Evolutionary conservation across 2,888 invertebrate species (phyloP), one percentile per base, ranked within the genome.

Genomic region (Rhimphoctona megacephalus): DNA sequence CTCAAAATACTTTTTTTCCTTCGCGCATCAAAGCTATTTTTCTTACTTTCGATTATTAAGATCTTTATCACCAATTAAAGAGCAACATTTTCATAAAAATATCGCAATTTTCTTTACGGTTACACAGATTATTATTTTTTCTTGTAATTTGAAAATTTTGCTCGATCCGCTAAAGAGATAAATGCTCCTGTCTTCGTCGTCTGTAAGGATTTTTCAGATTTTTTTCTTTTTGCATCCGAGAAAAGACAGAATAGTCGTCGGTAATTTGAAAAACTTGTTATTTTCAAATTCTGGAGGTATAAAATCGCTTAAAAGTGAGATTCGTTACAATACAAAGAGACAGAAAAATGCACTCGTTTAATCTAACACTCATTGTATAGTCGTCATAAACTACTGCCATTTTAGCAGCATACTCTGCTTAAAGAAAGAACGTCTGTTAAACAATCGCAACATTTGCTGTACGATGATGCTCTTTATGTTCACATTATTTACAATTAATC

Each of bases 311-410:
- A 17, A 30, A 57, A 46, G 76, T 17, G 30, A 46, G 4, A 36
- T 39, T 61, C 33, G 33, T 49, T 14, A 73, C 33, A 66, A 49
- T 19, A 43, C 8, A 74, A 22, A 57, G 52, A 52, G 43, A 66
- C 39, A 79, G 33, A 76, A 73, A 17, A 74, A 78, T 66, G 30
- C 52, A 73, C 67, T 54, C 66, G 64, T 77, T 61, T 66, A 49
- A 76, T 54, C 22, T 36, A 77, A 72, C 19, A 73, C 61, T 64
- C 72, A 74, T 6, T 33, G 64, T 86, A 83, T 46, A 86, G 78
- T 81, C 76, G 67, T 86, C 85, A 83, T 85, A 85, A 90, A 89
- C 77, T 90, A 91, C 90, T 90, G 90, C 89, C 90, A 84, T 88
- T 90, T 88, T 88, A 89, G 87, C 84, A 89, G 89, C 87, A 85